Evolutionary conservation across 1,140 invertebrate genomes (phyloP), one percentile per base, ranked within the genome.

Genomic region (Oryctes rhinoceros): DNA sequence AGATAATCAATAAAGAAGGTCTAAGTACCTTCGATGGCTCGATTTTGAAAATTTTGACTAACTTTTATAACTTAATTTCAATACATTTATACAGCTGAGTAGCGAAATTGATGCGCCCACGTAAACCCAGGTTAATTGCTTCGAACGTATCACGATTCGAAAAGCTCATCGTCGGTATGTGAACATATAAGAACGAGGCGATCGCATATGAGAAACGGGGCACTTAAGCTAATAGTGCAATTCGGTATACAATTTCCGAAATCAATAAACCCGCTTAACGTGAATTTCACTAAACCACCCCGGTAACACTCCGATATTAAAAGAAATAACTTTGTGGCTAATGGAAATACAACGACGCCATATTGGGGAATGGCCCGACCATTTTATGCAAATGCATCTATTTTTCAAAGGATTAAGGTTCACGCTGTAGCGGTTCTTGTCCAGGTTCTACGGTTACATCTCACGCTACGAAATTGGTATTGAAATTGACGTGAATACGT

Each of bases 251-350:
- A 67, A 67, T 67, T 67, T 67, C 65, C 65, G 18, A 67, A 67
- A 67, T 67, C 65, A 67, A 67, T 67, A 67, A 67, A 67, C 65
- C 65, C 65, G 65, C 65, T 67, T 67, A 67, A 35, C 65, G 65
- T 67, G 65, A 67, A 35, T 35, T 67, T 67, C 30, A 67, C 65
- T 35, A 67, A 67, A 67, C 65, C 65, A 6, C 65, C 65, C 6
- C 65, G 4, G 30, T 67, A 67, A 67, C 65, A 67, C 65, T 67
- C n/a, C 65, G 30, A 67, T 67, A 67, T 67, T 67, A 67, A 67
- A 67, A 67, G 65, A 67, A 67, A 67, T 67, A 67, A 67, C 65
- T 67, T 67, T 35, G 13, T 67, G 35, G 65, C 65, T 67, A 67
- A 67, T 67, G 65, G 65, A 67, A 67, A 67, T 67, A 67, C 65